A percentile compares a stretch with the other conserved stretches of the same genome.
Evolutionary conservation across 2,888 invertebrate genomes (phyloP).

Genomic region (Schizaphis graminum): DNA sequence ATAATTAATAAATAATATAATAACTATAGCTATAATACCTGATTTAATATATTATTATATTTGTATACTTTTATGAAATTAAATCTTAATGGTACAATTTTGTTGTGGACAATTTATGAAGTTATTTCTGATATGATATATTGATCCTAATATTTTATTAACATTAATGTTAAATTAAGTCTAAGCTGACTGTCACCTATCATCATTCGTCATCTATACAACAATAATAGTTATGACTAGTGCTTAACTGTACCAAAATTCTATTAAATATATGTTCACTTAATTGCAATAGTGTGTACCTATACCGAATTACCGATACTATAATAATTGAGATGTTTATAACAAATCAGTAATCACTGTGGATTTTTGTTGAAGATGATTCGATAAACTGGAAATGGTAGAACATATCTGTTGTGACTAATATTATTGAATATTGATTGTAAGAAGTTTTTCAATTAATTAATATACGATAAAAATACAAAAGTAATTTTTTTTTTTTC

Average conservation of each 20-base stretch:
- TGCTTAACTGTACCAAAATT: not conserved
- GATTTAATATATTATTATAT: not conserved
- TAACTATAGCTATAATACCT: not conserved
- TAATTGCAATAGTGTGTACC: not conserved
- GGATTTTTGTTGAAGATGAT: not conserved
- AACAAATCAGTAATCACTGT: not conserved
- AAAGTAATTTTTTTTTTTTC: not conserved
- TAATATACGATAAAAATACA: not conserved
- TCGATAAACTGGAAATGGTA: not conserved
- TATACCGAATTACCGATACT: too few species aligned
- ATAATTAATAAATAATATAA: not conserved
- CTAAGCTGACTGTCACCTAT: not conserved
- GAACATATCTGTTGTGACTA: rapidly evolving
- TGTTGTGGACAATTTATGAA: not conserved
- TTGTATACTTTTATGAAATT: not conserved
- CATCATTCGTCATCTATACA: not conserved
- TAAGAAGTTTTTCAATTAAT: not conserved
- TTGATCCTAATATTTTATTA: too few species aligned
- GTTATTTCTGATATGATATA: not conserved
- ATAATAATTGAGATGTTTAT: not conserved
- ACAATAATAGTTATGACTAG: not conserved
- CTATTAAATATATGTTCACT: not conserved
- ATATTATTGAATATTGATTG: not conserved
- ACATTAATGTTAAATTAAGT: not conserved
- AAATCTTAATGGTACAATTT: not conserved